These are phyloP conservation scores for Melospiza georgiana DNA, from an alignment of 2,113 vertebrate genomes.

Conservation along the genomic window DNA sequence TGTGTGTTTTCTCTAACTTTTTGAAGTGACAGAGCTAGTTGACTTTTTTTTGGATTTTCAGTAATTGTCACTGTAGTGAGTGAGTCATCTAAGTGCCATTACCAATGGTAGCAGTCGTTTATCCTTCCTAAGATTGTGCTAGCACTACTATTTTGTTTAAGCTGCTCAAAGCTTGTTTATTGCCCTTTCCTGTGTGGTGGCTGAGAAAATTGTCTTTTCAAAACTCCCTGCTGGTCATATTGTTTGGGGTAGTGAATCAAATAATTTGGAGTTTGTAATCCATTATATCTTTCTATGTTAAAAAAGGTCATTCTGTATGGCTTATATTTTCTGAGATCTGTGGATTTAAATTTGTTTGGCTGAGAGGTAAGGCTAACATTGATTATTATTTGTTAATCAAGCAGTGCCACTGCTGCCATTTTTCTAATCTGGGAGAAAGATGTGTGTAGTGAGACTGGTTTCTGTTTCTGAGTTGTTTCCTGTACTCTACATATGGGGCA, in stretches of 20 bases:
- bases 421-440: neutral
- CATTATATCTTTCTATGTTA: neutral
- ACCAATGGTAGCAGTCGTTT: neutral
- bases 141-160: neutral
- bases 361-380: neutral
- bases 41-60: neutral
- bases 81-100: neutral
- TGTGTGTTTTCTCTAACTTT: neutral
- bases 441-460: neutral
- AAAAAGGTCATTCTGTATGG: neutral
- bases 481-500: neutral
- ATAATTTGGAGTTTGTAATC: neutral
- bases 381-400: neutral
- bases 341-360: neutral
- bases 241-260: neutral
- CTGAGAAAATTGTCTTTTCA: neutral
- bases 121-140: neutral
- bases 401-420: neutral
- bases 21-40: neutral
- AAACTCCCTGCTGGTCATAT: neutral
- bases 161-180: neutral
- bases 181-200: neutral
- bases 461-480: neutral
- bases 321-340: neutral
- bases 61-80: neutral